A percentile compares a stretch with the other conserved stretches of the same genome.
phyloP scores from a whole-genome alignment of 2,113 vertebrate genomes.

The Ophthalmolycus amberensis region DNA sequence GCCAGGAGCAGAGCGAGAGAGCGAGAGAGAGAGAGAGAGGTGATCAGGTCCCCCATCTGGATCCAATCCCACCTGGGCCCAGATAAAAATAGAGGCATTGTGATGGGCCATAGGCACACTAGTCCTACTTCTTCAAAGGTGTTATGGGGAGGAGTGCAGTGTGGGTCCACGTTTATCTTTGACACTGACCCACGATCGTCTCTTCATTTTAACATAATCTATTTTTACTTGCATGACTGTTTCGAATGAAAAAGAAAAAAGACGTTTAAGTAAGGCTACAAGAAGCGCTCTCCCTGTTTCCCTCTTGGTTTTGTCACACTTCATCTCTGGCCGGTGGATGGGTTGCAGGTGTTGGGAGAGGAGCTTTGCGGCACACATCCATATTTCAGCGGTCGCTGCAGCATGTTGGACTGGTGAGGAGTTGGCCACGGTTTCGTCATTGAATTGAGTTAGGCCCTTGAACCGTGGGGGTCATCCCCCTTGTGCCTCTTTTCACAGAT shows the following conservation, averaged over 20 bases:
- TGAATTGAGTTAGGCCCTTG: constrained; percentile 60
- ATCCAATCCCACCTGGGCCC: constrained; percentile 75
- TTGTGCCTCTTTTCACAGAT: constrained; percentile 69
- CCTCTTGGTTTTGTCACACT: neutral
- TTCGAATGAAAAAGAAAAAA: neutral
- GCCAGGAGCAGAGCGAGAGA: constrained; percentile 8
- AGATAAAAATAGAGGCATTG: constrained; percentile 74
- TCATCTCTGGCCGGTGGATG: constrained; percentile 19
- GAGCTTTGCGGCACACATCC: neutral
- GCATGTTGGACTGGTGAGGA: constrained; percentile 24
- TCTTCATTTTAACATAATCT: constrained; percentile 10
- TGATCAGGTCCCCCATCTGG: constrained; percentile 78
- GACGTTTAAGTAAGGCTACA: neutral
- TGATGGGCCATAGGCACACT: constrained; percentile 47
- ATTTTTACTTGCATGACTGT: neutral
- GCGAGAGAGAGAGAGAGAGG: neutral
- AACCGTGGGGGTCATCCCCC: constrained; percentile 55
- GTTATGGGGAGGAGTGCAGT: neutral
- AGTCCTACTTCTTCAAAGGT: constrained; percentile 66
- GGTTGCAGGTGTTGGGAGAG: constrained; percentile 57
- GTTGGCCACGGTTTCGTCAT: constrained; percentile 42
- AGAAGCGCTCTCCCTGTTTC: neutral
- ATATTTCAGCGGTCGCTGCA: constrained; percentile 22
- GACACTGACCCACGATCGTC: neutral
- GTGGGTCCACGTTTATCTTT: neutral